Percentiles rank a stretch among this genome's conserved stretches.
phyloP scores from a whole-genome alignment of 1,140 invertebrate species.

The Lepidurus apus region DNA sequence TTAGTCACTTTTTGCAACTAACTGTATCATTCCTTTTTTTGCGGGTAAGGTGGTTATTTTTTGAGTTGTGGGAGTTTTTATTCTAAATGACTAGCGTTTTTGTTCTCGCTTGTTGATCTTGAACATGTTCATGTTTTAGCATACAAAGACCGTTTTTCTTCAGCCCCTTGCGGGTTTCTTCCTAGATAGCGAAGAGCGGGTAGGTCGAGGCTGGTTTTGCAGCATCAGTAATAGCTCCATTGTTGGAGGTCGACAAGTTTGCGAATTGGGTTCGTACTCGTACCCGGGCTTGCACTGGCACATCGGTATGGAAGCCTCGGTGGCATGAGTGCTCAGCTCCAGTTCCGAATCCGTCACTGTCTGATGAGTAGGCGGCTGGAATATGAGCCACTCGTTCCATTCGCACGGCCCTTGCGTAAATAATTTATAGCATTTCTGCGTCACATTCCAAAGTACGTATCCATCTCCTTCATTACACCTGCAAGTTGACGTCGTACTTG shows the following conservation, averaged over 20 bases:
- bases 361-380: constrained; percentile 42
- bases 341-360: constrained; percentile 38
- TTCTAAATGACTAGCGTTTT: too few relatives aligned
- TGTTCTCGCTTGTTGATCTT: too few relatives aligned
- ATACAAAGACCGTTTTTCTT: not conserved
- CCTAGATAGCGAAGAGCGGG: not conserved
- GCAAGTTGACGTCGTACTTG: constrained; percentile 40
- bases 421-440: constrained; percentile 59
- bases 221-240: constrained; percentile 29
- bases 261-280: constrained; percentile 32
- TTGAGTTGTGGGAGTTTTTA: not conserved
- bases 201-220: constrained; percentile 17
- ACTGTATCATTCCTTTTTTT: not conserved
- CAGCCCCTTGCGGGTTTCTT: not conserved
- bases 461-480: constrained; percentile 50
- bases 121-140: too few relatives aligned
- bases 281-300: constrained; percentile 69
- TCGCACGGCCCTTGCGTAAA: constrained; percentile 68
- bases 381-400: constrained; percentile 64
- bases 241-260: constrained; percentile 29
- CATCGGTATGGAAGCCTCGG: constrained; percentile 36
- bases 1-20: constrained; percentile 10
- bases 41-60: not conserved
- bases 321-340: constrained; percentile 45
- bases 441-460: constrained; percentile 57